Evolutionary conservation across 2,797 vertebrate species (phyloP).

Genomic region (Melanotaenia boesemani): DNA sequence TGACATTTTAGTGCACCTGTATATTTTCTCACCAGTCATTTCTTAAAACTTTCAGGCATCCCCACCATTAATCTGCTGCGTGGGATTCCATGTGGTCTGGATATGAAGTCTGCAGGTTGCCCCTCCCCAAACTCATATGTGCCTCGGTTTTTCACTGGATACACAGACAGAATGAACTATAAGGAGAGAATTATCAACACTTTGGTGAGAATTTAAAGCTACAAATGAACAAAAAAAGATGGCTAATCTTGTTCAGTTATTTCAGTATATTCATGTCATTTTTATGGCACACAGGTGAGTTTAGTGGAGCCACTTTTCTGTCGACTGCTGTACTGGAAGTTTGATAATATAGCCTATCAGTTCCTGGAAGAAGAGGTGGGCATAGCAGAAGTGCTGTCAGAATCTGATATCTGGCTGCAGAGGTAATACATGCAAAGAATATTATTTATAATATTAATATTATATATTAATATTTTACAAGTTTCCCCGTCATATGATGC

Average conservation of each 20-base stretch:
- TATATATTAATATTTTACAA: no score
- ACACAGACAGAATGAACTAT: slow-evolving; percentile 87
- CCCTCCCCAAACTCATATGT: slow-evolving; percentile 84
- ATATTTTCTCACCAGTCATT: slow-evolving; percentile 36
- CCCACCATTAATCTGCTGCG: slow-evolving; percentile 75
- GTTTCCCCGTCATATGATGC: not conserved
- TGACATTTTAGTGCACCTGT: not conserved
- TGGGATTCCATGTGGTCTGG: slow-evolving; percentile 74
- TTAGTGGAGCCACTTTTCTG: slow-evolving; percentile 68
- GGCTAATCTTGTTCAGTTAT: no score
- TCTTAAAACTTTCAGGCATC: slow-evolving; percentile 58
- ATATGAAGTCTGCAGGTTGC: slow-evolving; percentile 72
- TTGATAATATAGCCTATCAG: slow-evolving; percentile 63
- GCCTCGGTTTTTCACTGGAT: slow-evolving; percentile 75
- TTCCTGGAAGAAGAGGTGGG: slow-evolving; percentile 73
- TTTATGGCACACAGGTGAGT: slow-evolving; percentile 60
- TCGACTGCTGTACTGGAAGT: slow-evolving; percentile 61
- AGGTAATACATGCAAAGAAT: slow-evolving; percentile 50
- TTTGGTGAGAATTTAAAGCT: slow-evolving; percentile 65
- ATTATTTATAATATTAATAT: no score
- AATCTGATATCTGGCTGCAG: slow-evolving; percentile 70
- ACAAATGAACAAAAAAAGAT: not conserved
- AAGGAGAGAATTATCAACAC: slow-evolving; percentile 83
- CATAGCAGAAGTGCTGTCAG: slow-evolving; percentile 61
- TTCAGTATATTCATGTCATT: not conserved